These are phyloP conservation scores for Anser cygnoides DNA, from an alignment of 2,113 vertebrate genomes.

Conservation along the genomic window DNA sequence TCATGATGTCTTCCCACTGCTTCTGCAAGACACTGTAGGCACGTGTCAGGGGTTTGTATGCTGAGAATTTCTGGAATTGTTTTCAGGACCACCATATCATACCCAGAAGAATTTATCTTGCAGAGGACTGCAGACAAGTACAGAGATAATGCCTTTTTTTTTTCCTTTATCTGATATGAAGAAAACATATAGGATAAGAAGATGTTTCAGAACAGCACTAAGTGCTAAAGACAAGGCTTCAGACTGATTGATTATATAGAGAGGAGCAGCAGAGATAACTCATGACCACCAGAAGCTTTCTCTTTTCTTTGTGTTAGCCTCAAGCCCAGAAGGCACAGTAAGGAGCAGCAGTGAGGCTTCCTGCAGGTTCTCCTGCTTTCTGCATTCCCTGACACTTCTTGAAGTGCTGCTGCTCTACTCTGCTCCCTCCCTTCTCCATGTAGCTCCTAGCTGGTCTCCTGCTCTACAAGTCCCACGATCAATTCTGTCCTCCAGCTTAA, in stretches of 20 bases:
- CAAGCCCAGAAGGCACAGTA: not conserved
- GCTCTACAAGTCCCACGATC: not conserved
- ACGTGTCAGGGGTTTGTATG: not conserved
- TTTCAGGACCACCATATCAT: not conserved
- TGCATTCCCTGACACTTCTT: not conserved
- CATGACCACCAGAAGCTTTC: not conserved
- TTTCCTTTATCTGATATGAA: not conserved
- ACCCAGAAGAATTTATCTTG: not conserved
- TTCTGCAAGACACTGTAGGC: not conserved
- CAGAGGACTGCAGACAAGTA: rapidly evolving
- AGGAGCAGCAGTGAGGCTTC: not conserved
- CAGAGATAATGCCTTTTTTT: not conserved
- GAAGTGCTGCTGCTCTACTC: not conserved
- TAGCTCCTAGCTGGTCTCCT: not conserved
- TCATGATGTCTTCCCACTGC: rapidly evolving
- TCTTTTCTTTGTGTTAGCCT: not conserved
- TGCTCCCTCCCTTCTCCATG: not conserved
- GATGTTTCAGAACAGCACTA: not conserved
- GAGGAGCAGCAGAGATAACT: not conserved
- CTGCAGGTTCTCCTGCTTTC: not conserved
- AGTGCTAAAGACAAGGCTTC: not conserved
- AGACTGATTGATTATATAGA: rapidly evolving
- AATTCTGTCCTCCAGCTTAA: not conserved
- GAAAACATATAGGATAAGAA: too few relatives aligned
- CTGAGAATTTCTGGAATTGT: not conserved